phyloP scores from a whole-genome alignment of 2,888 invertebrate genomes.

The Dilophus febrilis region DNA sequence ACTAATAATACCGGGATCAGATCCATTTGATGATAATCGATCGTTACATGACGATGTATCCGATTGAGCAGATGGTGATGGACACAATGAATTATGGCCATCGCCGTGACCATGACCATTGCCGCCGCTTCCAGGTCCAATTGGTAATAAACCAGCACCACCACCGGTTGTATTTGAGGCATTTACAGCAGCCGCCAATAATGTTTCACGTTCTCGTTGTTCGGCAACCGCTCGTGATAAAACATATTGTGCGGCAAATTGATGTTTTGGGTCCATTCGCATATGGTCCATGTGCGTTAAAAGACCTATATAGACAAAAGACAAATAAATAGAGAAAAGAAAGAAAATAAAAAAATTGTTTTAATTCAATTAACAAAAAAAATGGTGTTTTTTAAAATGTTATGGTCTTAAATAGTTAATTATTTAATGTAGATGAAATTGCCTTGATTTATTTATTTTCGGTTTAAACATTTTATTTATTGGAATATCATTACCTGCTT shows the following conservation, averaged over 20 bases:
- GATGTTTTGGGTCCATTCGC: conserved; percentile 93
- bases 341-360: too few relatives aligned
- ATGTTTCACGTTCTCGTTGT: conserved; percentile 62
- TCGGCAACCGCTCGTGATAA: conserved; percentile 81
- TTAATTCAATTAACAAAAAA: too few relatives aligned
- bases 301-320: conserved; percentile 44
- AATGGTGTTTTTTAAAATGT: too few relatives aligned
- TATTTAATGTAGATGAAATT: too few relatives aligned
- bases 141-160: conserved; percentile 42
- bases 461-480: too few relatives aligned
- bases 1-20: conserved; percentile 48
- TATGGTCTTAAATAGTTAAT: too few relatives aligned
- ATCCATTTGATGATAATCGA: conserved; percentile 60
- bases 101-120: conserved; percentile 13
- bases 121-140: conserved; percentile 25
- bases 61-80: conserved; percentile 71
- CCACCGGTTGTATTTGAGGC: too few relatives aligned
- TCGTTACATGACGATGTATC: conserved; percentile 73
- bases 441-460: too few relatives aligned
- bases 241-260: conserved; percentile 88
- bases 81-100: conserved; percentile 48
- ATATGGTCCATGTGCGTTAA: conserved; percentile 91
- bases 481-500: conserved; percentile 86
- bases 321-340: too few relatives aligned
- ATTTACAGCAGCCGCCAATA: conserved; percentile 50